Conservation (phyloP, 2,888 invertebrate species). For the Watsonalla binaria region DNA sequence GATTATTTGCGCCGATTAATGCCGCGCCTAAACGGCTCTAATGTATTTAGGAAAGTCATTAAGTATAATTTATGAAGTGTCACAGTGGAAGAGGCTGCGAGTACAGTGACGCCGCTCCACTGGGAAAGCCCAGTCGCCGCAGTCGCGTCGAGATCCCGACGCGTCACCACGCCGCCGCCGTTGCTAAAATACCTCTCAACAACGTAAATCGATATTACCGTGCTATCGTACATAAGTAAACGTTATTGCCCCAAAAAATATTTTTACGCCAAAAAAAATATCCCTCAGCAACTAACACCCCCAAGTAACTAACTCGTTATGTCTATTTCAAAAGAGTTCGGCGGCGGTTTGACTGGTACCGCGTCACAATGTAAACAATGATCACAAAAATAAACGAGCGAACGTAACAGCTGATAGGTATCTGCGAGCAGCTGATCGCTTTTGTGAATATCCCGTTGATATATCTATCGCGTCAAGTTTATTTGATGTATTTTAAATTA, state of each 20-base stretch:
- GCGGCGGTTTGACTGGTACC: constrained; percentile 21
- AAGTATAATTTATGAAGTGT: constrained; percentile 3
- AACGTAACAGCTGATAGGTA: constrained; percentile 38
- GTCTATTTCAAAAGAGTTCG: constrained; percentile 11
- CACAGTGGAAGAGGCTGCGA: not conserved
- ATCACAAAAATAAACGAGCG: constrained; percentile 24
- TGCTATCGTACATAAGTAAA: constrained; percentile 31
- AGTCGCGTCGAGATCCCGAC: constrained; percentile 61
- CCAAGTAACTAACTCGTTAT: constrained; percentile 17
- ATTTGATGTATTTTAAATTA: too few relatives aligned
- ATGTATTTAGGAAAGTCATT: not conserved
- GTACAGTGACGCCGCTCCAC: constrained; percentile 29
- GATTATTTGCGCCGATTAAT: not conserved
- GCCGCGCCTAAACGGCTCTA: not conserved
- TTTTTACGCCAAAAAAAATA: constrained; percentile 41
- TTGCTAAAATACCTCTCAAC: constrained; percentile 27
- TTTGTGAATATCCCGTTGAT: constrained; percentile 14
- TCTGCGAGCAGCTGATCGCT: constrained; percentile 31
- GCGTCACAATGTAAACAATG: constrained; percentile 40
- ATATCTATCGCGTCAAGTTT: not conserved
- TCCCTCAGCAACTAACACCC: constrained; percentile 26
- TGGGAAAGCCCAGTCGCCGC: constrained; percentile 44
- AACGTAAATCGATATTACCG: constrained; percentile 55
- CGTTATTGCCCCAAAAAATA: constrained; percentile 37
- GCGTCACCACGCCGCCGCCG: constrained; percentile 52